Conservation (phyloP, 2,113 vertebrate genomes). For the Mirza zaza region DNA sequence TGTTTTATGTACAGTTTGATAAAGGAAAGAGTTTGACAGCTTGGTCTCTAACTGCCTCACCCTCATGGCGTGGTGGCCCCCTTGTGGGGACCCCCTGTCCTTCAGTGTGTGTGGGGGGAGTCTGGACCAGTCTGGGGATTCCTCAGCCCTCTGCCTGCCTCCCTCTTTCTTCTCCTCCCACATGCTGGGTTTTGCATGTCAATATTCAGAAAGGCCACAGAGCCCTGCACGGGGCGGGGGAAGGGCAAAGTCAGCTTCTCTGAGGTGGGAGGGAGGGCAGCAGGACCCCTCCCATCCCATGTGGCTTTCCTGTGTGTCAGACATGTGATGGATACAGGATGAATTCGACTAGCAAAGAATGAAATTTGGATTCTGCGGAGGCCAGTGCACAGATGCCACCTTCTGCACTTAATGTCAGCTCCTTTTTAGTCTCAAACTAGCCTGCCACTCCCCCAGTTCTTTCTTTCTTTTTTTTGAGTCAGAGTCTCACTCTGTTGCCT, state of each 20-base stretch:
- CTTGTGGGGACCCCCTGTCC: no score
- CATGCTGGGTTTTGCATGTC: neutral
- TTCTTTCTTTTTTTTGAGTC: neutral
- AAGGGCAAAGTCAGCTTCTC: neutral
- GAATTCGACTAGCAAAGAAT: neutral
- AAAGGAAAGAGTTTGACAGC: neutral
- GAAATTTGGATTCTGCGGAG: neutral
- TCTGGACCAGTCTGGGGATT: no score
- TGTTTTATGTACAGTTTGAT: neutral
- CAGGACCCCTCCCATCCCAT: neutral
- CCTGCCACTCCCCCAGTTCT: neutral
- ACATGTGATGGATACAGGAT: neutral
- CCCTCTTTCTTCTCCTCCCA: neutral
- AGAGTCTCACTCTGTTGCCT: no score
- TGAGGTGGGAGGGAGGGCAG: neutral
- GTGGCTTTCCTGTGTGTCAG: neutral
- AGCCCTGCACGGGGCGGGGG: neutral
- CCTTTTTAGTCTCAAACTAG: neutral
- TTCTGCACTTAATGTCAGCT: neutral
- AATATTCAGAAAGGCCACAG: neutral
- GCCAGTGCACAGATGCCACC: neutral
- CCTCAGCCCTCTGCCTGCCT: neutral
- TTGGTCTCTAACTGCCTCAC: fast-evolving
- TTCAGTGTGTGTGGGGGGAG: neutral
- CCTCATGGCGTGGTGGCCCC: neutral